Percentiles rank a stretch among this genome's conserved stretches.
phyloP scores from a whole-genome alignment of 2,797 vertebrate species.

The Micromesistius poutassou region DNA sequence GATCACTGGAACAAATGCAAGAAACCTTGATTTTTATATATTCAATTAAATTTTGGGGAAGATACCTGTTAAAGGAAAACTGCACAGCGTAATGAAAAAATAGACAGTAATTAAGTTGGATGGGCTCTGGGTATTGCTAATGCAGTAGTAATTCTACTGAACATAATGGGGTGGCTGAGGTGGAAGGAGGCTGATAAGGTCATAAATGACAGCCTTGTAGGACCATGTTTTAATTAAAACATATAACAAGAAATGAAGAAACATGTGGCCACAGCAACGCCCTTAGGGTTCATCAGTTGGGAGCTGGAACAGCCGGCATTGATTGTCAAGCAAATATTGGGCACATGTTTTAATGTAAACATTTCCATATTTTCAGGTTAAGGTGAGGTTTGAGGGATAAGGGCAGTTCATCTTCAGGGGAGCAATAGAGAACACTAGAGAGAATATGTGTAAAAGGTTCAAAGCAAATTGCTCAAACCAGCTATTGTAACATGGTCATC shows the following conservation, averaged over 20 bases:
- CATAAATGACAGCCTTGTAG: slow-evolving; percentile 62
- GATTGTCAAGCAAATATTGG: neutral
- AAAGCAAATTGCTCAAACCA: neutral
- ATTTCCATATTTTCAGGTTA: neutral
- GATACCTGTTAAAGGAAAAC: slow-evolving; percentile 27
- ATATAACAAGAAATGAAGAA: slow-evolving; percentile 26
- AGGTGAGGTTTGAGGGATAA: neutral
- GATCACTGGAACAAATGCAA: slow-evolving; percentile 13
- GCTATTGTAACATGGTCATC: neutral
- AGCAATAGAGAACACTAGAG: neutral
- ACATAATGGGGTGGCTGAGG: slow-evolving; percentile 24
- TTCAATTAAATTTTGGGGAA: slow-evolving; percentile 39
- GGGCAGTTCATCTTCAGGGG: neutral
- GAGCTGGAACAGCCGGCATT: neutral
- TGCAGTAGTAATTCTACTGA: neutral
- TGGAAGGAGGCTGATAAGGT: slow-evolving; percentile 64
- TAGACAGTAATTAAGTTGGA: slow-evolving; percentile 38
- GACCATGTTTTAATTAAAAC: slow-evolving; percentile 58
- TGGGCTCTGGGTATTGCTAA: slow-evolving; percentile 19
- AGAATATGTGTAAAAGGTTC: neutral
- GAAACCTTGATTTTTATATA: slow-evolving; percentile 22
- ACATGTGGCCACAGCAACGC: slow-evolving; percentile 11
- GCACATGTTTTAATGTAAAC: neutral
- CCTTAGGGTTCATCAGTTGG: neutral
- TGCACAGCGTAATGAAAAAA: slow-evolving; percentile 34